These are phyloP conservation scores for Potorous gilbertii DNA, from an alignment of 2,797 vertebrate species.

Conservation along the genomic window DNA sequence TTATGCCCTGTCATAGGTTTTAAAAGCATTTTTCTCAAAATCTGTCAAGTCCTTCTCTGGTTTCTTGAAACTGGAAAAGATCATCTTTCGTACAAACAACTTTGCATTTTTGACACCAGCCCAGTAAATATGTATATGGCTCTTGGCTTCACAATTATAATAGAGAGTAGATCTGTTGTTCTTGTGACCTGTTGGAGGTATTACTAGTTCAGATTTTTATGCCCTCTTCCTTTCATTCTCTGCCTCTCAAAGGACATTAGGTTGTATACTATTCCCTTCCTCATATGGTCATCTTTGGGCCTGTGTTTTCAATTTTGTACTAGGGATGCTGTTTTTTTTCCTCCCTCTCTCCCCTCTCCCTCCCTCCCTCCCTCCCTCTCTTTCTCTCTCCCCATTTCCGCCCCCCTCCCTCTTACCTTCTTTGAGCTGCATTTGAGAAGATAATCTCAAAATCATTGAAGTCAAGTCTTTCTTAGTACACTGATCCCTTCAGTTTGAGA, in stretches of 20 bases:
- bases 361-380: no score
- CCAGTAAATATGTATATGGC: neutral
- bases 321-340: neutral
- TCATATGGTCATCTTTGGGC: neutral
- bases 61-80: neutral
- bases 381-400: no score
- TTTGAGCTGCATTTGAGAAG: neutral
- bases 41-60: neutral
- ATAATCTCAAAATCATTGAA: neutral
- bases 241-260: neutral
- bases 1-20: neutral
- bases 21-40: neutral
- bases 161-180: neutral
- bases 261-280: neutral
- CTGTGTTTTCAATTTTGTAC: neutral
- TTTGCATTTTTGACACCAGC: neutral
- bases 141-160: neutral
- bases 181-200: neutral
- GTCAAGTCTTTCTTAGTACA: neutral
- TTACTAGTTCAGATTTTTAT: neutral
- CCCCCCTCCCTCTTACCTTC: neutral
- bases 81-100: neutral
- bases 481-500: neutral
- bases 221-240: neutral
- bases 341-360: no score